Conservation (phyloP, 2,113 vertebrate species). For the Malurus cyaneus region DNA sequence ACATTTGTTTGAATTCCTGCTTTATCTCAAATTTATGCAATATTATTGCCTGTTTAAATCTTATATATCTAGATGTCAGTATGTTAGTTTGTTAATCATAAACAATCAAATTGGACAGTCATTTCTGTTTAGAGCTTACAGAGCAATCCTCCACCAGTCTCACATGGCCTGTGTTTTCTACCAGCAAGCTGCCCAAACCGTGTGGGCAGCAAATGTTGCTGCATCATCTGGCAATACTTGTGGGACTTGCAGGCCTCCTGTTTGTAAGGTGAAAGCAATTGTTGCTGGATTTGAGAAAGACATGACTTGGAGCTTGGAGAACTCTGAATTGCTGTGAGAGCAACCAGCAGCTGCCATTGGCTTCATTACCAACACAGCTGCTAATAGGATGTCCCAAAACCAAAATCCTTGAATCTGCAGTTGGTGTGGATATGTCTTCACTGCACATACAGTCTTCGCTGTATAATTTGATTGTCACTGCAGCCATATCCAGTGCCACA, state of each 20-base stretch:
- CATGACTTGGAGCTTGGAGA: neutral
- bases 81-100: neutral
- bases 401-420: neutral
- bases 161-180: neutral
- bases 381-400: neutral
- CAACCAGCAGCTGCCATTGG: neutral
- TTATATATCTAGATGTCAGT: neutral
- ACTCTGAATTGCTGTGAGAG: neutral
- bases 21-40: neutral
- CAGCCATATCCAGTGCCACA: neutral
- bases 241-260: neutral
- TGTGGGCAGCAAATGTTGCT: neutral
- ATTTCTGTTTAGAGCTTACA: neutral
- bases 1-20: neutral
- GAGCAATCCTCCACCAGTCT: neutral
- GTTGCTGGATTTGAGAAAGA: neutral
- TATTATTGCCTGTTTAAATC: neutral
- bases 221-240: neutral
- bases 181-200: neutral
- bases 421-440: neutral
- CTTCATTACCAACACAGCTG: neutral
- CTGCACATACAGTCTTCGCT: neutral
- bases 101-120: neutral
- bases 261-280: neutral
- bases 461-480: neutral